A percentile compares a stretch with the other conserved stretches of the same genome.
These are phyloP conservation scores for Cosmopolites sordidus DNA, from an alignment of 2,888 invertebrate genomes.

Conservation along the genomic window DNA sequence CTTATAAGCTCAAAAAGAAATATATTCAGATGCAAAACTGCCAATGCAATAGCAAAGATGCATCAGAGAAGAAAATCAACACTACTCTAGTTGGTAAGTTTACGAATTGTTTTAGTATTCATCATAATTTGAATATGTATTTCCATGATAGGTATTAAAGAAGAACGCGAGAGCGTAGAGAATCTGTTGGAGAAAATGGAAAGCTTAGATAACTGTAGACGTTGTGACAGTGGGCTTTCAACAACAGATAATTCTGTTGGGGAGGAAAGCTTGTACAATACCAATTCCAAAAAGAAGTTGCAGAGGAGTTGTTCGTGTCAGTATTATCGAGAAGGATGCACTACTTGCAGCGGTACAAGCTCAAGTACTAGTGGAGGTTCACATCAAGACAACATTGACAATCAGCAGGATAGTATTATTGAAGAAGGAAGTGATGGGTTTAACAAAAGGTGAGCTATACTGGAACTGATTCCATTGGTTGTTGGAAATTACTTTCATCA, in stretches of 20 bases:
- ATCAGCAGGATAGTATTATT: conserved; percentile 47
- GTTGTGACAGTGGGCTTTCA: conserved; percentile 53
- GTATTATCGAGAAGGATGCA: conserved; percentile 46
- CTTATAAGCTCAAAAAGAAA: conserved; percentile 47
- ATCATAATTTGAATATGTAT: background rate
- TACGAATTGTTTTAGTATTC: no score
- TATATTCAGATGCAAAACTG: conserved; percentile 46
- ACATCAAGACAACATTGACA: conserved; percentile 47
- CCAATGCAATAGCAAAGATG: conserved; percentile 33
- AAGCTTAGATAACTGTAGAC: conserved; percentile 53
- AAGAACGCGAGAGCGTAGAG: conserved; percentile 50
- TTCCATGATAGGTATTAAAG: conserved; percentile 48
- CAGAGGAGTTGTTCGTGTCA: conserved; percentile 49
- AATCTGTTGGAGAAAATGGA: conserved; percentile 49
- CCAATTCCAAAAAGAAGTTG: conserved; percentile 47
- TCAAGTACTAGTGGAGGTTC: conserved; percentile 47
- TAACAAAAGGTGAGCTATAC: conserved; percentile 40
- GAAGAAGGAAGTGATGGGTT: conserved; percentile 47
- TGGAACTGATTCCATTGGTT: no score
- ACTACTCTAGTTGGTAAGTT: conserved; percentile 38
- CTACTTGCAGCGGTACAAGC: conserved; percentile 44
- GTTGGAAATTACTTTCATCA: no score
- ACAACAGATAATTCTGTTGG: conserved; percentile 48
- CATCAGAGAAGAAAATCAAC: conserved; percentile 46
- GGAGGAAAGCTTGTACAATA: conserved; percentile 38